Conservation (phyloP, 2,888 invertebrate species). For the Apodemia hepburni region DNA sequence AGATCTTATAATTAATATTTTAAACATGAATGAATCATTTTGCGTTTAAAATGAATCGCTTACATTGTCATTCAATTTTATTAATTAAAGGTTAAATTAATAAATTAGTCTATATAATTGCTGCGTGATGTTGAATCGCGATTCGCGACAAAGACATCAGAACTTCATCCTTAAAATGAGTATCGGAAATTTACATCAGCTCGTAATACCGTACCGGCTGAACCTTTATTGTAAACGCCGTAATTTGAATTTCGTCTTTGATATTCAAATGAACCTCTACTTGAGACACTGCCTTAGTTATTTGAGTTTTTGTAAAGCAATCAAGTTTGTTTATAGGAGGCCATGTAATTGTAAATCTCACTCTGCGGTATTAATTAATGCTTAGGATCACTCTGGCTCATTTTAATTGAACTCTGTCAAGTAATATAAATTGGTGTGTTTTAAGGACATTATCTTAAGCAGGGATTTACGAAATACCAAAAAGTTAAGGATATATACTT, state of each 20-base stretch:
- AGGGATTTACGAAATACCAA: neutral
- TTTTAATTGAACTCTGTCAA: constrained; percentile 52
- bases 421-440: constrained; percentile 36
- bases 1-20: too few species aligned
- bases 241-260: constrained; percentile 80
- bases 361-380: constrained; percentile 71
- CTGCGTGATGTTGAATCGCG: constrained; percentile 39
- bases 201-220: constrained; percentile 74
- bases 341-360: constrained; percentile 77
- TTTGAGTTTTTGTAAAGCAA: constrained; percentile 80
- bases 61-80: neutral
- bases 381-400: constrained; percentile 61
- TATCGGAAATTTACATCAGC: constrained; percentile 79
- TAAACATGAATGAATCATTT: too few species aligned
- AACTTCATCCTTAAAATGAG: constrained; percentile 76
- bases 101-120: constrained; percentile 36
- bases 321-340: constrained; percentile 77
- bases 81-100: constrained; percentile 24
- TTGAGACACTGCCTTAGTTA: constrained; percentile 80
- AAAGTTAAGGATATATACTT: too few species aligned
- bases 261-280: constrained; percentile 78
- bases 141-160: constrained; percentile 63
- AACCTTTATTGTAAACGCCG: constrained; percentile 78
- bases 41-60: neutral
- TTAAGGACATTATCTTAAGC: constrained; percentile 1